Base-by-base conservation (phyloP, 2,888 invertebrate species). In the Tryphoninae sp. region DNA sequence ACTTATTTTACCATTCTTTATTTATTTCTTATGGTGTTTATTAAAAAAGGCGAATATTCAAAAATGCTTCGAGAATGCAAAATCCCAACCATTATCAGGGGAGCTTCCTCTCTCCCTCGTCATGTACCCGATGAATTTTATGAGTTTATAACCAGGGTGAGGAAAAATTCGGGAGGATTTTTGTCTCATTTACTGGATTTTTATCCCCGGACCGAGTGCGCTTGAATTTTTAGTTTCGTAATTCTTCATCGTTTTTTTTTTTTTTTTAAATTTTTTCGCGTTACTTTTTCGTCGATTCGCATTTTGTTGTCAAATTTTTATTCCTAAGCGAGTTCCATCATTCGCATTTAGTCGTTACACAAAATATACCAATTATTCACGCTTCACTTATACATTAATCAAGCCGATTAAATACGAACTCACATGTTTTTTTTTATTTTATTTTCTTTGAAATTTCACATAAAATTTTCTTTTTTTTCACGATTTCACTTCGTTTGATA, bases 321-420 rank as follows among this genome's bases (percentile, higher is more conserved):
- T 45, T 71, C 53, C 67, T 71, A 78, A 65, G 62, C 53, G 77
- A 82, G 77, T 77, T 80, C 77, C 59, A 69, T 82, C 65, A 71
- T 68, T 62, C 65, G 62, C 72, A 53, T 67, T 81, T 74, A 71
- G 13, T 61, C 45, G 64, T 81, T 80, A 69, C 82, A 82, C 79
- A 82, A 79, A 81, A 82, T 82, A 82, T 82, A 79, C 76, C 62
- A 82, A 82, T 82, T 76, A 61, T 58, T 67, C 53, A 65, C 61
- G 40, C 58, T 72, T 82, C 22, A 45, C 72, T 79, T 79, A 76
- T 4, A 68, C 65, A 76, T 68, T 76, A 79, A 68, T 73, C 67
- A 72, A 79, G 82, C 79, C 79, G 79, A 79, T 79, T 72, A 49
- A 59, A 72, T 79, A 78, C 78, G 78, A 78, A 78, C 74, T 64